Evolutionary conservation across 2,888 invertebrate species (phyloP).

Genomic region (Coecobrya sp.): DNA sequence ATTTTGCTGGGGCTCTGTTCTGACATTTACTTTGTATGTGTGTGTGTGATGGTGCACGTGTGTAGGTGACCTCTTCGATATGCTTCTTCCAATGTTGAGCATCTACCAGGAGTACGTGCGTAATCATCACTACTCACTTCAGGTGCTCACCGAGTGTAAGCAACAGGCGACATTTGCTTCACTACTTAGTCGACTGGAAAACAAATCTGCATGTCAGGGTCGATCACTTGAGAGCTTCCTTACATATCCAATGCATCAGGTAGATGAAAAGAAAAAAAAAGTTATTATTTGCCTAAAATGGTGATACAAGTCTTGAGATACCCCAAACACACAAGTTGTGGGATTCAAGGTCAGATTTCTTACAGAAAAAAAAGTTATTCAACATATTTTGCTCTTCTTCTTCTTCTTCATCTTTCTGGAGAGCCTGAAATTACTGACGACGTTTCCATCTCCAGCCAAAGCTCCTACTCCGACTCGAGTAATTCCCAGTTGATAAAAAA

Average conservation of each 20-base stretch:
- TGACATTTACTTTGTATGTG: neutral
- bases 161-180: slow-evolving; percentile 92
- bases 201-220: slow-evolving; percentile 95
- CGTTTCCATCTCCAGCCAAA: slow-evolving; percentile 89
- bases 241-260: slow-evolving; percentile 98
- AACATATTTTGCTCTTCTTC: neutral
- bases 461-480: slow-evolving; percentile 88
- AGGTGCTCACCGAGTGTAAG: slow-evolving; percentile 97
- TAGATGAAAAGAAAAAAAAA: slow-evolving; percentile 87
- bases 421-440: slow-evolving; percentile 91
- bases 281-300: neutral
- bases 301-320: neutral
- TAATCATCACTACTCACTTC: slow-evolving; percentile 97
- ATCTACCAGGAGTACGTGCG: slow-evolving; percentile 98
- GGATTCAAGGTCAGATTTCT: slow-evolving; percentile 48
- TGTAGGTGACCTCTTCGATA: slow-evolving; percentile 96
- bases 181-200: slow-evolving; percentile 93
- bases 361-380: too few species aligned
- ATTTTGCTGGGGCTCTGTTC: neutral
- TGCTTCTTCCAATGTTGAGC: slow-evolving; percentile 97
- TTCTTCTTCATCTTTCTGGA: slow-evolving; percentile 87
- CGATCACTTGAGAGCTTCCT: slow-evolving; percentile 95
- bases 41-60: slow-evolving; percentile 25
- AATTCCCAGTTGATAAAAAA: slow-evolving; percentile 87
- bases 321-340: neutral